These are phyloP conservation scores for Psix sp. DNA, from an alignment of 1,140 invertebrate species.

Conservation along the genomic window DNA sequence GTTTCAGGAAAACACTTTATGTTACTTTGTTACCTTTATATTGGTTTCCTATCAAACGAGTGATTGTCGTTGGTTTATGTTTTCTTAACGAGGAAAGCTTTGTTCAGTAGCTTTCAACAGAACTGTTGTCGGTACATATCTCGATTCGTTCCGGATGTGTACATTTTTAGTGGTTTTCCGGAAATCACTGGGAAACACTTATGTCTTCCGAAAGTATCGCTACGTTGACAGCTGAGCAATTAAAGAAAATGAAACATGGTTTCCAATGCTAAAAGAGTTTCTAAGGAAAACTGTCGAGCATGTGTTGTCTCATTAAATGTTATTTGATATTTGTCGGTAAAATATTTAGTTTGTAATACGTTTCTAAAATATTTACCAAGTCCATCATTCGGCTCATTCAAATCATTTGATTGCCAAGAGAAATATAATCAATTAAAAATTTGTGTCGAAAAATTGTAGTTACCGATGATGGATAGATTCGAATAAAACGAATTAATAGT, in stretches of 20 bases:
- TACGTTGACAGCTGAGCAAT: slow-evolving; percentile 39
- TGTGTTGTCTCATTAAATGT: slow-evolving; percentile 9
- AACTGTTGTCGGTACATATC: too few relatives aligned
- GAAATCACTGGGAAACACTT: slow-evolving; percentile 18
- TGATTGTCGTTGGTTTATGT: neutral
- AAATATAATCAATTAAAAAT: too few relatives aligned
- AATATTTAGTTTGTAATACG: too few relatives aligned
- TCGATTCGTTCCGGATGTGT: too few relatives aligned
- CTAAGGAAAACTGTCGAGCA: slow-evolving; percentile 20
- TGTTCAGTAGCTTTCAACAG: slow-evolving; percentile 12
- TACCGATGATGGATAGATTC: too few relatives aligned
- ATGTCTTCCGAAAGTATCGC: slow-evolving; percentile 13
- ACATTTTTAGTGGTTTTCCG: slow-evolving; percentile 28
- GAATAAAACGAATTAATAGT: too few relatives aligned
- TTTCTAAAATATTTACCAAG: too few relatives aligned
- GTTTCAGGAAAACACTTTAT: slow-evolving; percentile 7
- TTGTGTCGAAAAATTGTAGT: too few relatives aligned
- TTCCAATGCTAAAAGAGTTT: slow-evolving; percentile 14
- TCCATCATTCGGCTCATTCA: too few relatives aligned
- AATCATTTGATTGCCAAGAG: too few relatives aligned
- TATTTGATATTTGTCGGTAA: too few relatives aligned
- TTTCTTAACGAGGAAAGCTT: neutral
- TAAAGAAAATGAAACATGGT: slow-evolving; percentile 13
- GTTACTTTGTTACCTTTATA: neutral
- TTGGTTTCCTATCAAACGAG: slow-evolving; percentile 2